Evolutionary conservation across 1,140 invertebrate species (phyloP).

Genomic region (Lordiphosa stackelbergi): DNA sequence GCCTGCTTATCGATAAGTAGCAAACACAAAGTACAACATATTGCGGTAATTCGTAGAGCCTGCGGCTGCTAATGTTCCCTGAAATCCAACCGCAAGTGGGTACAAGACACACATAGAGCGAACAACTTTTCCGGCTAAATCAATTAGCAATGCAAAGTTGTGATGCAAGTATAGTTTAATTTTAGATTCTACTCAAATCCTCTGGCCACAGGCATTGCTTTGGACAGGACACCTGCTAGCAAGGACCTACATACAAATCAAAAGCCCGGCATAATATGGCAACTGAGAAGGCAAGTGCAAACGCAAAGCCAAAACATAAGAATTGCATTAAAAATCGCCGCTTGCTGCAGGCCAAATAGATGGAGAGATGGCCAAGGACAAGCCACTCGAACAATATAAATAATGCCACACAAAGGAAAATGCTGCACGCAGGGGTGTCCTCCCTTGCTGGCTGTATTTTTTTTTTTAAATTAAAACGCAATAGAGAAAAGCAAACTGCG

Average conservation of each 20-base stretch:
- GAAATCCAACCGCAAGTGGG: background rate
- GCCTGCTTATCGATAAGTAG: slow-evolving; percentile 3
- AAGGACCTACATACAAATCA: slow-evolving; percentile 9
- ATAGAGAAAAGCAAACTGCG: no score
- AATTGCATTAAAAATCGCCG: slow-evolving; percentile 33
- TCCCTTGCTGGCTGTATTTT: no score
- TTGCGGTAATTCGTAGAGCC: slow-evolving; percentile 3
- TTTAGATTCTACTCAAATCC: no score
- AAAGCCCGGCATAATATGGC: slow-evolving; percentile 16
- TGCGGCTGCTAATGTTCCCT: background rate
- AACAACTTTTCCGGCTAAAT: background rate
- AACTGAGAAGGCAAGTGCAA: slow-evolving; percentile 8
- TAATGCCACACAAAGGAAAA: background rate
- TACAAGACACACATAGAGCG: background rate
- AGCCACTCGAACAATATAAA: slow-evolving; percentile 10
- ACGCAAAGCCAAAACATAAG: slow-evolving; percentile 18
- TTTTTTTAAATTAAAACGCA: no score
- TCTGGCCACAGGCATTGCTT: slow-evolving; percentile 5
- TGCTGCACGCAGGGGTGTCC: no score
- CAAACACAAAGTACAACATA: slow-evolving; percentile 2
- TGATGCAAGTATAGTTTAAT: background rate
- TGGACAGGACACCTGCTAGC: slow-evolving; percentile 12
- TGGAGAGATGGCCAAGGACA: background rate
- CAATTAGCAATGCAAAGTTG: background rate
- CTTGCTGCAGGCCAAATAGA: background rate